phyloP scores from a whole-genome alignment of 2,888 invertebrate genomes.

The Sarcophaga variegata region DNA sequence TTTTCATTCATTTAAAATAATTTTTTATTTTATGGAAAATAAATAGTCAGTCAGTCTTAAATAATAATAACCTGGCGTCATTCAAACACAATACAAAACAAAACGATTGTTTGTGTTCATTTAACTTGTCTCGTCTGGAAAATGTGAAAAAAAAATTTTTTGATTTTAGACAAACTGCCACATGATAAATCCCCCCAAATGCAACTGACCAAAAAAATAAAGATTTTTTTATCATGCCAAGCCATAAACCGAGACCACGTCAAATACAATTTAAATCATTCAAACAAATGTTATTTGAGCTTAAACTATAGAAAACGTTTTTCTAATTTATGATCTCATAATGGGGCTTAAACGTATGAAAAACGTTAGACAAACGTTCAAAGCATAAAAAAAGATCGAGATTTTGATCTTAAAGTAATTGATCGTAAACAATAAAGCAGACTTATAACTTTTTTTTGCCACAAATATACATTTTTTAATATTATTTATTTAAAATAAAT shows the following conservation, averaged over 20 bases:
- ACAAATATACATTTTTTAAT: conserved; percentile 20
- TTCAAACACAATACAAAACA: conserved; percentile 2
- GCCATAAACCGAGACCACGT: conserved; percentile 28
- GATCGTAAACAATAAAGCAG: conserved; percentile 57
- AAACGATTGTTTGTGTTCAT: conserved; percentile 15
- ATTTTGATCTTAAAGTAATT: conserved; percentile 64
- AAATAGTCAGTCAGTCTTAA: background rate
- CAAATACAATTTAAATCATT: conserved; percentile 56
- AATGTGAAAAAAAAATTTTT: background rate
- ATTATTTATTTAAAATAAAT: background rate
- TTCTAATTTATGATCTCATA: conserved; percentile 58
- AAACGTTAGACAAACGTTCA: conserved; percentile 7
- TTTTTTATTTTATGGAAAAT: too few species aligned
- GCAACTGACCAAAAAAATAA: conserved; percentile 44
- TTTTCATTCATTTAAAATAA: too few species aligned
- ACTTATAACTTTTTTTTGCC: conserved; percentile 20
- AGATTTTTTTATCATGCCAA: background rate
- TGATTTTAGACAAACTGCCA: conserved; percentile 19
- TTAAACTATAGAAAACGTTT: background rate
- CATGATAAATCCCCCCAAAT: conserved; percentile 43
- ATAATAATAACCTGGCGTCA: conserved; percentile 26
- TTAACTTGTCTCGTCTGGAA: conserved; percentile 33
- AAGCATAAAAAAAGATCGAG: conserved; percentile 8
- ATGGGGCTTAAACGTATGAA: conserved; percentile 39
- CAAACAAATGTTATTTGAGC: conserved; percentile 34